Base-by-base conservation (phyloP, 2,113 vertebrate genomes). In the cattle (Bos taurus) region DNA sequence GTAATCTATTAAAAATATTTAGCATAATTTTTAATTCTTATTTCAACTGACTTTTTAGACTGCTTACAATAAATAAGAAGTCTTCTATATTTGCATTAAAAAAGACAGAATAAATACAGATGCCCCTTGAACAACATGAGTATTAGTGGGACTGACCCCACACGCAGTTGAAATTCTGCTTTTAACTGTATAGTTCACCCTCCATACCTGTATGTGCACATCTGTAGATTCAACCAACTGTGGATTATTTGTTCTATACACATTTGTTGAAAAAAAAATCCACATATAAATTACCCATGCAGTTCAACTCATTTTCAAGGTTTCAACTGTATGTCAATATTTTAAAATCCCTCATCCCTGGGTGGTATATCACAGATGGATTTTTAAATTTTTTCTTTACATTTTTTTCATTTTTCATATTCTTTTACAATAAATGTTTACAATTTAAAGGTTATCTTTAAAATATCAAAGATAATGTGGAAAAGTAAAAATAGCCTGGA, bases 361-460 rank as follows among this genome's bases (percentile, higher is more conserved):
- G 23, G 1, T 28, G 17, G 4, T 86, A 60, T 33, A 81, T 90
- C 88, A 60, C 1, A 54, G 25, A 57, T 94, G 30, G 59, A 77
- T 52, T 95, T 97, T 82, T 19, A 3, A 54, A 43, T 4, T 9
- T 91, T 94, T 92, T 90, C 50, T 82, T 95, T 91, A 46, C 0
- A 33, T 81, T 4, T n/a, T 81, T 43, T n/a, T 30, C 5, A 59
- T 26, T 86, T 81, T 81, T 54, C 7, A 67, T 54, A n/a, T 86
- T 96, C 88, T 80, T 13, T 84, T 84, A 17, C 64, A 88, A 57
- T 78, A 91, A 93, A 71, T 25, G 77, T 60, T 89, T 94, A 56
- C 50, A 90, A 54, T 91, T 94, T 91, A 50, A 97, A 96, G 54
- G 1, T 89, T 93, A 87, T 77, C n/a, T 92, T 93, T 88, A 95